A percentile compares a stretch with the other conserved stretches of the same genome.
These are phyloP conservation scores for Torymus aiolomorphi DNA, from an alignment of 2,888 invertebrate genomes.

Conservation along the genomic window DNA sequence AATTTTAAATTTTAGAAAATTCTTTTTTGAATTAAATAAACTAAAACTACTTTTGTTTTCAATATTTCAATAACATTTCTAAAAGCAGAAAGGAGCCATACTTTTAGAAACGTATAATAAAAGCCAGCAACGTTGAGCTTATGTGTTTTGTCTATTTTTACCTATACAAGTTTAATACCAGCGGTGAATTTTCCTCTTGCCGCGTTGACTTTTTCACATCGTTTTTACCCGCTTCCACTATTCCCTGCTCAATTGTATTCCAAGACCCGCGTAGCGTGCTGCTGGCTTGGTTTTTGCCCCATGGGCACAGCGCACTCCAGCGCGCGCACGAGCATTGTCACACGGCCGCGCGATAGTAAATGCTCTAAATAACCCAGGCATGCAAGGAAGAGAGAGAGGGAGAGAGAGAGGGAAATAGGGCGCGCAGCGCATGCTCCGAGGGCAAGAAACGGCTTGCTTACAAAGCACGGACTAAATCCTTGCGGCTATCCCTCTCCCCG, in stretches of 20 bases:
- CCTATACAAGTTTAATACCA: not conserved
- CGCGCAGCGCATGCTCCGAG: slow-evolving; percentile 6
- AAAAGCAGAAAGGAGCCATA: too few relatives aligned
- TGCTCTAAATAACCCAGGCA: slow-evolving; percentile 38
- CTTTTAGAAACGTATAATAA: too few relatives aligned
- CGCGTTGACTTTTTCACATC: not conserved
- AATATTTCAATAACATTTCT: too few relatives aligned
- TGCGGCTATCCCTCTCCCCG: slow-evolving; percentile 5
- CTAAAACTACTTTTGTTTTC: too few relatives aligned
- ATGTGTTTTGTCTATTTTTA: not conserved
- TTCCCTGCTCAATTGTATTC: too few relatives aligned
- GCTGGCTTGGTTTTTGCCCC: slow-evolving; percentile 21
- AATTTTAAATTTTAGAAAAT: too few relatives aligned
- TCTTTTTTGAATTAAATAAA: too few relatives aligned
- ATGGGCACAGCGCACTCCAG: slow-evolving; percentile 32
- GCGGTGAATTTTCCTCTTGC: not conserved
- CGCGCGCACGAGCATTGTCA: not conserved
- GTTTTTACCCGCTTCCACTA: not conserved
- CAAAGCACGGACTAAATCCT: slow-evolving; percentile 38
- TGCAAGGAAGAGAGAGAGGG: too few relatives aligned
- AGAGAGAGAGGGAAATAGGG: too few relatives aligned
- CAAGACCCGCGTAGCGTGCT: not conserved
- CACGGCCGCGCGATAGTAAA: slow-evolving; percentile 10
- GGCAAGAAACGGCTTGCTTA: slow-evolving; percentile 27
- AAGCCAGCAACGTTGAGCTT: too few relatives aligned